phyloP scores from a whole-genome alignment of 1,140 invertebrate species.

The Solenopsis invicta region DNA sequence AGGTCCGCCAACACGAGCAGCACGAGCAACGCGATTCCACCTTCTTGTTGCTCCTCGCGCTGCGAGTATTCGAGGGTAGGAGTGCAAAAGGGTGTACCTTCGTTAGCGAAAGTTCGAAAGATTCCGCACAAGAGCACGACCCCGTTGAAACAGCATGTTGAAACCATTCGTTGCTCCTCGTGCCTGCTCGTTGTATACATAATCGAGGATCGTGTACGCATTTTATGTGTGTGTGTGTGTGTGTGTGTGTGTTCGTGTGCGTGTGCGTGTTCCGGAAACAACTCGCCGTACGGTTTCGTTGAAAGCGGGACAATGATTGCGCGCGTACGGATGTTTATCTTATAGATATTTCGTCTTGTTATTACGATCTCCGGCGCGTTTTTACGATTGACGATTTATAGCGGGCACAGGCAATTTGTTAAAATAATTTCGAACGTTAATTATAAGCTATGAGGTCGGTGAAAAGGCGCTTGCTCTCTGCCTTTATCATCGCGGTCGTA shows the following conservation, averaged over 20 bases:
- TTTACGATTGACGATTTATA: constrained; percentile 35
- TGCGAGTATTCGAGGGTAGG: background rate
- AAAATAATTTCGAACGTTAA: constrained; percentile 47
- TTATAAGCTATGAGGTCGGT: constrained; percentile 34
- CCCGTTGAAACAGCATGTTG: constrained; percentile 17
- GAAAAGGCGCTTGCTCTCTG: constrained; percentile 26
- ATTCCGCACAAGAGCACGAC: constrained; percentile 55
- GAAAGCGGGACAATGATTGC: background rate
- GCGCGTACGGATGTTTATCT: background rate
- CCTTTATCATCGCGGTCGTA: constrained; percentile 49
- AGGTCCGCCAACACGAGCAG: constrained; percentile 41
- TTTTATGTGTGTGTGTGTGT: background rate
- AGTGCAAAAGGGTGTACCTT: constrained; percentile 71
- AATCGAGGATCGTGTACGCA: background rate
- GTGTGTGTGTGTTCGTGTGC: background rate
- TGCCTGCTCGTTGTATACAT: background rate
- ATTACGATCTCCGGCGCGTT: constrained; percentile 16
- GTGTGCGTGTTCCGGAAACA: background rate
- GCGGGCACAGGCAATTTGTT: constrained; percentile 28
- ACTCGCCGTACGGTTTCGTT: background rate
- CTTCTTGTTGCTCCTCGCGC: background rate
- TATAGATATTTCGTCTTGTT: constrained; percentile 27
- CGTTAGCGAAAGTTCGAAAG: constrained; percentile 69
- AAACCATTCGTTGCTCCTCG: background rate
- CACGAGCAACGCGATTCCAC: constrained; percentile 46